Evolutionary conservation across 2,113 vertebrate species (phyloP), one percentile per base, ranked within the genome.

Genomic region (Chlorodrepanis virens): DNA sequence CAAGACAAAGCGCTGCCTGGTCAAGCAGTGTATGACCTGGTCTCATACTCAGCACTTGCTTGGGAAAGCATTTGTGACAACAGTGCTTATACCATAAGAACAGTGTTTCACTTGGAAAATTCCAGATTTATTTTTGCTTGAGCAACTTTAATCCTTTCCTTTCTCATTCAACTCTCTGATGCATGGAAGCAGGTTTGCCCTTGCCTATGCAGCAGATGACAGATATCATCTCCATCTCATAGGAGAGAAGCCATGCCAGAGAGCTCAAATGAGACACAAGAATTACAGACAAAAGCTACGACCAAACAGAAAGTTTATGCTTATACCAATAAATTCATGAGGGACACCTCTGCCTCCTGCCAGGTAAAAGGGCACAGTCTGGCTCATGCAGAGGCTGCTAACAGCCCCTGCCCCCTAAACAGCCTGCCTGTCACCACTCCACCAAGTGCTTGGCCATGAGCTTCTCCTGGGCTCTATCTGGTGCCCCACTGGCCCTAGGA

Each of bases 381-480:
- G 45, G 31, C 14, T 88, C 61, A 52, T 20, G n/a, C 7, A 49
- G 17, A 47, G 29, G 45, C 20, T 83, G 35, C 72, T 70, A 37
- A 56, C 4, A 70, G 28, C 25, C 25, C 22, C 31, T n/a, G 17
- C 4, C 21, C 28, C 5, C 39, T 63, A 33, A 63, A 24, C 4
- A 72, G 29, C 25, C 59, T 77, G n/a, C 10, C n/a, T 35, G 22
- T 79, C 57, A 52, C 21, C 27, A 39, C 3, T 5, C 7, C 19
- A 69, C 2, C 0, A 0, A 60, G 35, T 71, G 6, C 18, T 75
- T 61, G 33, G 39, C 47, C 52, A 19, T 14, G 21, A 14, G 29
- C 44, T 67, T 68, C 49, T 68, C 65, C 35, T 60, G 33, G 15
- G 29, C 33, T 33, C 25, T 42, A 2, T 12, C 20, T 44, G 24